Evolutionary conservation across 35 echinoderm and acorn worm genomes (phyloP).

Genomic region (Apostichopus californicus): DNA sequence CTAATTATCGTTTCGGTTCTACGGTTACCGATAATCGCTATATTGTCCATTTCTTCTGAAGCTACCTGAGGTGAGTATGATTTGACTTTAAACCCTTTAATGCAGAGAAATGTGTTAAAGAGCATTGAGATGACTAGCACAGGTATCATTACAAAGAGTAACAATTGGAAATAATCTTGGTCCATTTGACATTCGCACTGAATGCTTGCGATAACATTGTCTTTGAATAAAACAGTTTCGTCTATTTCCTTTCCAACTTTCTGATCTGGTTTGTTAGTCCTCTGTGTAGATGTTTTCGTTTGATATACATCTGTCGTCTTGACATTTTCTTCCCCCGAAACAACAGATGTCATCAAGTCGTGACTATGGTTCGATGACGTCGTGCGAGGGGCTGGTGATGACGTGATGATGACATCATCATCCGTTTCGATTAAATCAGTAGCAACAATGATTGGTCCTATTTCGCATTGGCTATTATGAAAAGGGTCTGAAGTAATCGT

Average conservation of each 20-base stretch:
- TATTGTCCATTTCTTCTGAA: neutral
- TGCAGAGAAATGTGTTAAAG: slow-evolving; percentile 37
- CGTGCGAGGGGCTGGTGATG: neutral
- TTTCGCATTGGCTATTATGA: neutral
- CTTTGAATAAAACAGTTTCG: neutral
- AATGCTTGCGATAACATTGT: neutral
- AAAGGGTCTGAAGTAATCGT: neutral
- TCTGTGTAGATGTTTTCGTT: neutral
- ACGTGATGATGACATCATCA: neutral
- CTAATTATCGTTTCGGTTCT: slow-evolving; percentile 28
- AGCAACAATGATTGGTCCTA: slow-evolving; percentile 37
- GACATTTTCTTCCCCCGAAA: neutral
- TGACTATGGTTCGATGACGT: neutral
- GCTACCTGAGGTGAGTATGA: neutral
- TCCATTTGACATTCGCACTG: slow-evolving; percentile 35
- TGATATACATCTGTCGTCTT: neutral
- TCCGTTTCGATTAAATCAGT: neutral
- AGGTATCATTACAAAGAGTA: slow-evolving; percentile 23
- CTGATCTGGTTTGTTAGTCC: neutral
- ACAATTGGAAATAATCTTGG: slow-evolving; percentile 31
- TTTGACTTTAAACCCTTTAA: slow-evolving; percentile 1
- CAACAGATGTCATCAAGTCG: neutral
- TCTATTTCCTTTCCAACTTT: neutral
- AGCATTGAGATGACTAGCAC: slow-evolving; percentile 15
- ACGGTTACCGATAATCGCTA: slow-evolving; percentile 26